Evolutionary conservation across 2,888 invertebrate species (phyloP).

Genomic region (Oscheius myriophilus): DNA sequence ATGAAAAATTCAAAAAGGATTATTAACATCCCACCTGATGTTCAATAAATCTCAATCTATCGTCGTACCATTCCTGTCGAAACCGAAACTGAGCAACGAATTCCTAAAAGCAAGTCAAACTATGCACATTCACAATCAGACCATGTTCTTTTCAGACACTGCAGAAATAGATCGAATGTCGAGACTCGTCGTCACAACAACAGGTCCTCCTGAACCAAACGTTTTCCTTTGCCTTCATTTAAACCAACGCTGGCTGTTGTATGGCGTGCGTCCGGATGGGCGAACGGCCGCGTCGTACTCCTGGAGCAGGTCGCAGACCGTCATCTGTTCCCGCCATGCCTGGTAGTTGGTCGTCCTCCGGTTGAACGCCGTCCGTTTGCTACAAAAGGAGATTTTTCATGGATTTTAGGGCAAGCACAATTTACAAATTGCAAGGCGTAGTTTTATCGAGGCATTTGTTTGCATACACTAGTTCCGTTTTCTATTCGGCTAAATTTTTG

Average conservation of each 20-base stretch:
- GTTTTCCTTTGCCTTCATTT: not conserved
- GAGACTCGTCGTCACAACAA: slow-evolving; percentile 61
- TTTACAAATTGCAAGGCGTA: not conserved
- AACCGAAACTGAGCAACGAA: slow-evolving; percentile 70
- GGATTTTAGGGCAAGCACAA: not conserved
- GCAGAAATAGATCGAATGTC: slow-evolving; percentile 67
- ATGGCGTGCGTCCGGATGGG: slow-evolving; percentile 63
- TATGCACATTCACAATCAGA: slow-evolving; percentile 4
- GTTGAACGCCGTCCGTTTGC: slow-evolving; percentile 68
- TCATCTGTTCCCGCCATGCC: slow-evolving; percentile 69
- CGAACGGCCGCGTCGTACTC: slow-evolving; percentile 67
- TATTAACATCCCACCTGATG: too few species aligned
- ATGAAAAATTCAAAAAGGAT: not conserved
- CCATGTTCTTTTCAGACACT: slow-evolving; percentile 68
- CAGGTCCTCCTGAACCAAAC: slow-evolving; percentile 56
- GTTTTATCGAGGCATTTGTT: too few species aligned
- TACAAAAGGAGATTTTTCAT: slow-evolving; percentile 34
- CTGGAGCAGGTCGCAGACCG: slow-evolving; percentile 66
- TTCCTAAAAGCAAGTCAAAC: slow-evolving; percentile 51
- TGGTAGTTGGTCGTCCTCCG: slow-evolving; percentile 68
- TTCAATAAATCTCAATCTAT: slow-evolving; percentile 64
- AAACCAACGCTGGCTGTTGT: slow-evolving; percentile 57
- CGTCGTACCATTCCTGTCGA: slow-evolving; percentile 70
- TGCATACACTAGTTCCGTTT: too few species aligned
- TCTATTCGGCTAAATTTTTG: too few species aligned